Evolutionary conservation across 2,113 vertebrate genomes (phyloP), one percentile per base, ranked within the genome.

Genomic region (Bambusicola thoracicus): DNA sequence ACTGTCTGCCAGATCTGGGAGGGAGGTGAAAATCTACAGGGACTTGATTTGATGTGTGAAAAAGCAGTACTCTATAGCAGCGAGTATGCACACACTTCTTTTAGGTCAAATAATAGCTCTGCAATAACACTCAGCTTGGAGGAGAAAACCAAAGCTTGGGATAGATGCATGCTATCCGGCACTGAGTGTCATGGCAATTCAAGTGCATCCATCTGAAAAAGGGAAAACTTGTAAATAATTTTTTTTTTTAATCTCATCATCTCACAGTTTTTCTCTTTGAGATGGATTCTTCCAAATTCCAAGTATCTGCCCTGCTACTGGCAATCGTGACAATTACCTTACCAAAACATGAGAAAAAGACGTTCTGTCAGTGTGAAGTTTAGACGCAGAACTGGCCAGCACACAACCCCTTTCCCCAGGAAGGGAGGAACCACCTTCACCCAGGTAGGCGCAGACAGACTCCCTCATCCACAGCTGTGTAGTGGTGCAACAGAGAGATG

Each of bases 1-100:
- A 75, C 93, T 81, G 93, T 96, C 94, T 95, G 90, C 94, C 91
- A 94, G 89, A 90, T 93, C 82, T 68, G 69, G 91, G 41, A 92
- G 61, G 76, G 76, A 96, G 56, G 85, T 94, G 87, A 95, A 96
- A 95, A 95, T 83, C 90, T 56, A 80, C 85, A 86, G 85, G 69
- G 93, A 86, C 55, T 92, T 94, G 85, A 92, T 72, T 56, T 65
- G 73, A 86, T 90, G 90, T 8, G 0, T 88, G 89, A 92, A 94
- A 85, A 93, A 90, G 7, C 58, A 94, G 78, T 92, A 94, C 78
- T 90, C 79, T 95, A 65, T 34, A 88, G 87, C 75, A 94, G 68
- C 0, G 0, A 93, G 56, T 88, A 94, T 30, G 56, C 68, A 83
- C 22, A 86, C 66, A 16, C 30, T 92, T 87, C 74, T 85, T 89